phyloP scores from a whole-genome alignment of 2,797 vertebrate species.

The Poeciliopsis paucimaculata region DNA sequence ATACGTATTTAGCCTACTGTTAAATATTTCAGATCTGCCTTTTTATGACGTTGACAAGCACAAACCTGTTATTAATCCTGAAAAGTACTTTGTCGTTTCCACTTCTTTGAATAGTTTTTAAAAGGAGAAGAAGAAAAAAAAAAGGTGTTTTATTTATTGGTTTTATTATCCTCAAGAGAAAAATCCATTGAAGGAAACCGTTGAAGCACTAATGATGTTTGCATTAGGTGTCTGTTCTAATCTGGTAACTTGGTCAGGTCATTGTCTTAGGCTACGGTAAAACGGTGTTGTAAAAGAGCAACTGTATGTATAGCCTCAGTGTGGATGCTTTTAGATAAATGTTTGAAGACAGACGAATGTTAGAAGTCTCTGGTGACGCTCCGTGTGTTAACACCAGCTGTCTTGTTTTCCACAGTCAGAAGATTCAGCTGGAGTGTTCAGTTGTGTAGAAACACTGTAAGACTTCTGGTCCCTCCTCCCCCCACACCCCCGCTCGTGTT shows the following conservation, averaged over 20 bases:
- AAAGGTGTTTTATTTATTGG: conserved; percentile 79
- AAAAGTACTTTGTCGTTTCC: conserved; percentile 77
- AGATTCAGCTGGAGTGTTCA: conserved; percentile 58
- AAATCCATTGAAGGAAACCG: conserved; percentile 78
- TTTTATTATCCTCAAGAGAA: conserved; percentile 80
- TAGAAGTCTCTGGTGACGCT: conserved; percentile 79
- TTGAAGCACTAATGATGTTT: conserved; percentile 77
- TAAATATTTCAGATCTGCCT: conserved; percentile 86
- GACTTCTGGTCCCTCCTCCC: conserved; percentile 64
- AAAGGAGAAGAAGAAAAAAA: conserved; percentile 2
- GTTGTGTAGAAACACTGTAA: conserved; percentile 80
- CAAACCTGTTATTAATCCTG: conserved; percentile 85
- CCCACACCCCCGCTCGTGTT: conserved; percentile 60
- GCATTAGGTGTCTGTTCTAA: conserved; percentile 74
- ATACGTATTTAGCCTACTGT: conserved; percentile 82
- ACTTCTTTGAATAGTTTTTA: conserved; percentile 79
- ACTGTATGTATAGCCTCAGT: conserved; percentile 79
- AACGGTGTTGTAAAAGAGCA: conserved; percentile 77
- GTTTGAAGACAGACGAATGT: conserved; percentile 87
- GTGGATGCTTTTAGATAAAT: conserved; percentile 80
- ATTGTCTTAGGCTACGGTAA: conserved; percentile 75
- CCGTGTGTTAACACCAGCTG: conserved; percentile 55
- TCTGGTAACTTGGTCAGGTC: conserved; percentile 77
- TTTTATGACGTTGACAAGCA: conserved; percentile 89
- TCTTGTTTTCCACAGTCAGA: conserved; percentile 35